Conservation (phyloP, 2,113 vertebrate species). For the Furnarius figulus region DNA sequence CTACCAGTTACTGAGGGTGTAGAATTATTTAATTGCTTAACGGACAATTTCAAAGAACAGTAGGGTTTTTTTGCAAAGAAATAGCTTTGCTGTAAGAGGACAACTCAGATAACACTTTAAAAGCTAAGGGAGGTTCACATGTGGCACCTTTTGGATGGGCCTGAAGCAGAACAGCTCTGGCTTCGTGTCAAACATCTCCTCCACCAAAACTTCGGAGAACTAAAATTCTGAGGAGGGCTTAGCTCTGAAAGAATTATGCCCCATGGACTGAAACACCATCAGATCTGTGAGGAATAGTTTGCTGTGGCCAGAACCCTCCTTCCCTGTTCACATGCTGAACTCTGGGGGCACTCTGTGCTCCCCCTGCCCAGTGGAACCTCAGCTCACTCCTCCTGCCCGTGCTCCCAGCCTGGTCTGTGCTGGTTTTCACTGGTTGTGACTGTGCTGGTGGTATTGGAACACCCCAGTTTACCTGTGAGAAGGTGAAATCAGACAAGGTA, state of each 20-base stretch:
- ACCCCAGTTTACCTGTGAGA: neutral
- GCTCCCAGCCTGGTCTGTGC: neutral
- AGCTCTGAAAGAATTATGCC: neutral
- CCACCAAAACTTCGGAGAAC: neutral
- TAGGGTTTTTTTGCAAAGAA: neutral
- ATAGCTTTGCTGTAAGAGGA: neutral
- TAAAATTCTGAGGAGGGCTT: neutral
- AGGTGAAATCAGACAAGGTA: neutral
- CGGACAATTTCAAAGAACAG: neutral
- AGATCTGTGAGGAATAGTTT: neutral
- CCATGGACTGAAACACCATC: too few relatives aligned
- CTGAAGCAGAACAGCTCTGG: neutral
- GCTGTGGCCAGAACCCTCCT: neutral
- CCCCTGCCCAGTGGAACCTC: neutral
- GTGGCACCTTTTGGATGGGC: neutral
- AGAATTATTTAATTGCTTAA: neutral
- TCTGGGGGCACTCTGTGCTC: fast-evolving
- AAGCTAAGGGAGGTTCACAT: neutral
- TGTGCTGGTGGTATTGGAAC: neutral
- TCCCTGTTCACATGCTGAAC: neutral
- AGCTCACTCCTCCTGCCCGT: neutral
- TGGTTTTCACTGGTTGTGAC: fast-evolving
- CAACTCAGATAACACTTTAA: neutral
- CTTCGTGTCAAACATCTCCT: neutral
- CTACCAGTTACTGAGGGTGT: neutral